These are phyloP conservation scores for Hippoglossus stenolepis DNA, from an alignment of 2,113 vertebrate species.

Conservation along the genomic window DNA sequence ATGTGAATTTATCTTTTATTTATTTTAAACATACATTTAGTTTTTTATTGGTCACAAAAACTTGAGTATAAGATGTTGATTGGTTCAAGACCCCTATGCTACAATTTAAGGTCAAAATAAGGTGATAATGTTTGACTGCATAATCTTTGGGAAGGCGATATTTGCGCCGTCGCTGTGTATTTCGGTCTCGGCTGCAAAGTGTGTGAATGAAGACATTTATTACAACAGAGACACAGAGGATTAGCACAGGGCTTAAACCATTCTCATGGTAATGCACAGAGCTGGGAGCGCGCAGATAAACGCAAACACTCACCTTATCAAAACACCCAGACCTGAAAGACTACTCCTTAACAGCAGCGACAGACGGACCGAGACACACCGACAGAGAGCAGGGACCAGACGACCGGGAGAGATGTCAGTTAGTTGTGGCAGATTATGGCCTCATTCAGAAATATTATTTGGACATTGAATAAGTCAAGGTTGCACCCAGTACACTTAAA, in stretches of 20 bases:
- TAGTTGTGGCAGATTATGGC: slow-evolving; percentile 41
- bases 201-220: slow-evolving; percentile 80
- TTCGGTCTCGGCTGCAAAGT: slow-evolving; percentile 39
- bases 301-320: slow-evolving; percentile 78
- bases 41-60: background rate
- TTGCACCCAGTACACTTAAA: slow-evolving; percentile 13
- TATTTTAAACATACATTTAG: too few species aligned
- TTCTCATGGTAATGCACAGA: slow-evolving; percentile 78
- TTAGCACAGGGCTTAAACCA: slow-evolving; percentile 77
- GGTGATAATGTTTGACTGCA: slow-evolving; percentile 43
- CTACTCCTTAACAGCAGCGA: slow-evolving; percentile 60
- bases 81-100: background rate
- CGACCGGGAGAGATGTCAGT: slow-evolving; percentile 26
- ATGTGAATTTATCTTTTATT: background rate
- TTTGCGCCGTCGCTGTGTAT: slow-evolving; percentile 27
- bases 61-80: background rate
- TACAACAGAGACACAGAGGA: slow-evolving; percentile 75
- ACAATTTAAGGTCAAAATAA: slow-evolving; percentile 34
- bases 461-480: slow-evolving; percentile 44
- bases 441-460: slow-evolving; percentile 25
- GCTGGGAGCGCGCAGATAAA: slow-evolving; percentile 77
- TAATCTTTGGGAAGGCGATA: slow-evolving; percentile 30
- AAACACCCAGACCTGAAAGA: slow-evolving; percentile 70
- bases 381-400: slow-evolving; percentile 29
- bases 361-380: background rate